Conservation (phyloP, 2,113 vertebrate genomes). For the Chamaetylas fuelleborni region DNA sequence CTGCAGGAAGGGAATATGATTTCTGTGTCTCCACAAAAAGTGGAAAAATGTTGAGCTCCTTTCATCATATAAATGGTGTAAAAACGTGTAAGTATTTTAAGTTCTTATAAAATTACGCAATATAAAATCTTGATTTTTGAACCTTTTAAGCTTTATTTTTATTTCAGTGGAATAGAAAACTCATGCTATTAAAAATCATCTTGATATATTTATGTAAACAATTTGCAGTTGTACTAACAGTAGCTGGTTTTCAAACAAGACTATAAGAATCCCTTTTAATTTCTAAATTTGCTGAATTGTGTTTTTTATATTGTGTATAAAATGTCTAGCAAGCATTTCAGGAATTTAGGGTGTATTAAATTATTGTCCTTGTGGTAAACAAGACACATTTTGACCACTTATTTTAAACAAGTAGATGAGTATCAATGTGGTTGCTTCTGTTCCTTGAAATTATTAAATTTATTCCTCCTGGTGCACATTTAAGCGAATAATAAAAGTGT, state of each 20-base stretch:
- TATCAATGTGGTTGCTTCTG: neutral
- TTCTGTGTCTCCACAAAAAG: constrained; percentile 78
- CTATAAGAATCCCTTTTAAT: neutral
- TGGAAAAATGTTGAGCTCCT: constrained; percentile 69
- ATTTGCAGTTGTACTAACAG: neutral
- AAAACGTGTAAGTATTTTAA: constrained; percentile 80
- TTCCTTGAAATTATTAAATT: neutral
- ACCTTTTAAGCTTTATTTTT: neutral
- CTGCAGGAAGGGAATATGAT: constrained; percentile 77
- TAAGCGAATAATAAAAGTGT: neutral
- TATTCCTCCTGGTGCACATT: neutral
- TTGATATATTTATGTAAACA: neutral
- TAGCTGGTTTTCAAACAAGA: neutral
- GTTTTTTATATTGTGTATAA: neutral
- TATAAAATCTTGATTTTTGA: neutral
- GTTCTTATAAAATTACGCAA: neutral
- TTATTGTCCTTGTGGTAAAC: neutral
- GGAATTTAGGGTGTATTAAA: neutral
- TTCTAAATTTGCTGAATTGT: neutral
- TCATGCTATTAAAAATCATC: neutral
- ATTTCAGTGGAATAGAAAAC: neutral
- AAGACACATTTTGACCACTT: neutral
- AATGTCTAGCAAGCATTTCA: neutral
- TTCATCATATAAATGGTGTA: constrained; percentile 65
- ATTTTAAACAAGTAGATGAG: neutral